Base-by-base conservation (phyloP, 64 coral and sea anemone species). In the Orbicella faveolata region DNA sequence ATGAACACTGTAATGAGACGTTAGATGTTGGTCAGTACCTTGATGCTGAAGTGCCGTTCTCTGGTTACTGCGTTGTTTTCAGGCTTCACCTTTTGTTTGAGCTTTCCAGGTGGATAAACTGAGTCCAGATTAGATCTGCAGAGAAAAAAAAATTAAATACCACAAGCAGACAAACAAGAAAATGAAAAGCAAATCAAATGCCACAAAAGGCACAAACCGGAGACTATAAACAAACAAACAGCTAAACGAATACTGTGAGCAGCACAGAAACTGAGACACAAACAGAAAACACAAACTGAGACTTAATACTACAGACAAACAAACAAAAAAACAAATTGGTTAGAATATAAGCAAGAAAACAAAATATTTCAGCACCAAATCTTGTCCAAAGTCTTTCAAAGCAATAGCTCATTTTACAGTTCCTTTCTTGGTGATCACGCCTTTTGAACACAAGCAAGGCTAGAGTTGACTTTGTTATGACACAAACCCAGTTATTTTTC, bases 61-160 rank as follows among this genome's bases (percentile, higher is more conserved):
- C 87, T 90, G 16, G 74, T 26, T 21, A 75, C 2, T 62, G 74
- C 52, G 11, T 73, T 87, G 61, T 90, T 96, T 51, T 93, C 95
- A 16, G 61, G 33, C 66, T 80, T 93, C 5, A 70, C 69, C 63
- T 83, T 88, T 44, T 87, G 88, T 41, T 96, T 96, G 4, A 96
- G 59, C 81, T 92, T 93, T 57, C 88, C 83, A 36, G 87, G 85
- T 7, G 91, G 91, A 79, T 87, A 96, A 14, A 96, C 95, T 21
- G 88, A 87, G 62, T 93, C 79, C 39, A 96, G 72, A 33, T 92
- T 83, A 81, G 95, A 93, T 14, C 95, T 96, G 75, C 35, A 79
- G 25, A 26, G 30, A 30, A 30, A 30, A 30, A 30, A 30, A 30
- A 30, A 30, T 30, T 30, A 30, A 30, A 30, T 30, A 30, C 30